Percentiles rank a stretch among this genome's conserved stretches.
These are phyloP conservation scores for Neria commutata DNA, from an alignment of 2,888 invertebrate genomes.

Conservation along the genomic window DNA sequence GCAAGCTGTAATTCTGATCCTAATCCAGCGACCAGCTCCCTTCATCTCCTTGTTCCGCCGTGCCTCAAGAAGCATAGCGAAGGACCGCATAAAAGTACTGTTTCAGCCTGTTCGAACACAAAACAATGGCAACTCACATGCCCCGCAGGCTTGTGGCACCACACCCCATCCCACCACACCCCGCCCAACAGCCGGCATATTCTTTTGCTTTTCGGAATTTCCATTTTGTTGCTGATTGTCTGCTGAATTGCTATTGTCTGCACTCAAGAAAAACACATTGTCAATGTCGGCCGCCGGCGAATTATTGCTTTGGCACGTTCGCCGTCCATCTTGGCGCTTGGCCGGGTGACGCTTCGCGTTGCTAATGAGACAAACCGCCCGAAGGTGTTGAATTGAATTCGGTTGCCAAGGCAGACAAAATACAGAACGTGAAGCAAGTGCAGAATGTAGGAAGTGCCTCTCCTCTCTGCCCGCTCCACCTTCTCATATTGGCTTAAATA, in stretches of 20 bases:
- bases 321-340: conserved; percentile 10
- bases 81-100: no score
- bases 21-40: not conserved
- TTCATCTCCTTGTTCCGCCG: no score
- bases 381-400: conserved; percentile 43
- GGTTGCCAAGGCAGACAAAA: conserved; percentile 9
- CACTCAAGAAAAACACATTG: conserved; percentile 34
- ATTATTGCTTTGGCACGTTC: conserved; percentile 52
- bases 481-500: not conserved
- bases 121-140: conserved; percentile 5
- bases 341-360: conserved; percentile 24
- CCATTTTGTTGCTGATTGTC: no score
- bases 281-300: conserved; percentile 43
- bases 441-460: no score
- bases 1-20: not conserved
- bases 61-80: no score
- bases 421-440: no score
- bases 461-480: no score
- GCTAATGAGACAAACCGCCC: conserved; percentile 56
- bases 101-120: no score
- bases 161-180: not conserved
- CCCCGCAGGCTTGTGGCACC: not conserved
- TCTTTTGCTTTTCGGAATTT: not conserved
- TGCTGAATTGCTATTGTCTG: conserved; percentile 24
- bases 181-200: no score